A percentile compares a stretch with the other conserved stretches of the same genome.
These are phyloP conservation scores for Silurus asotus DNA, from an alignment of 2,113 vertebrate genomes.

Conservation along the genomic window DNA sequence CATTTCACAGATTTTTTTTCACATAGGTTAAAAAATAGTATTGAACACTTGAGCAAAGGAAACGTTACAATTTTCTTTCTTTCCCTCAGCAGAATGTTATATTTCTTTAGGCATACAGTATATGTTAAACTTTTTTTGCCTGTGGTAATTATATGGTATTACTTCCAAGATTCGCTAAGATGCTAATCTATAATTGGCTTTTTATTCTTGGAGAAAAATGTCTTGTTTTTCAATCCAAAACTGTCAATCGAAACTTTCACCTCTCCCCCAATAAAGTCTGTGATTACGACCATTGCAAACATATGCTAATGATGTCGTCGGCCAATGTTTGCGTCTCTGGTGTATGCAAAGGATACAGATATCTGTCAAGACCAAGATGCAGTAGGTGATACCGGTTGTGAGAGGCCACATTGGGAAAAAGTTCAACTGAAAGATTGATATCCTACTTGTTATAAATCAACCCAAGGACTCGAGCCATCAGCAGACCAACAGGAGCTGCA, in stretches of 20 bases:
- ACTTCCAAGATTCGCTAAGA: neutral
- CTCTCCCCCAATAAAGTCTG: neutral
- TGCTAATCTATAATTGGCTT: neutral
- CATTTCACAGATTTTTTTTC: neutral
- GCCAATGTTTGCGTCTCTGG: neutral
- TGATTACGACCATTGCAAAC: neutral
- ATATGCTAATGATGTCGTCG: conserved; percentile 7
- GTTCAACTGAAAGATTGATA: conserved; percentile 16
- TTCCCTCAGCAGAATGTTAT: neutral
- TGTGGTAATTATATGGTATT: neutral
- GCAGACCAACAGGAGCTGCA: conserved; percentile 21
- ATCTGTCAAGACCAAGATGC: conserved; percentile 18
- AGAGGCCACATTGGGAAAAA: neutral
- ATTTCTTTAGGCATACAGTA: neutral
- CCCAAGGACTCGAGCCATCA: conserved; percentile 30
- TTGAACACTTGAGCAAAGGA: neutral
- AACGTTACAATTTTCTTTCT: neutral
- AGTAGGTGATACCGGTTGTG: neutral
- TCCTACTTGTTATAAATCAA: conserved; percentile 43
- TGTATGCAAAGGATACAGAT: neutral
- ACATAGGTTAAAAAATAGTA: neutral
- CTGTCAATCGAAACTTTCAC: no score
- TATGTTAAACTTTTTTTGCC: neutral
- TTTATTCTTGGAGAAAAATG: neutral
- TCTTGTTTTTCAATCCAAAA: neutral